Percentiles rank a stretch among this genome's conserved stretches.
These are phyloP conservation scores for Eupeodes corollae DNA, from an alignment of 1,140 invertebrate genomes.

Conservation along the genomic window DNA sequence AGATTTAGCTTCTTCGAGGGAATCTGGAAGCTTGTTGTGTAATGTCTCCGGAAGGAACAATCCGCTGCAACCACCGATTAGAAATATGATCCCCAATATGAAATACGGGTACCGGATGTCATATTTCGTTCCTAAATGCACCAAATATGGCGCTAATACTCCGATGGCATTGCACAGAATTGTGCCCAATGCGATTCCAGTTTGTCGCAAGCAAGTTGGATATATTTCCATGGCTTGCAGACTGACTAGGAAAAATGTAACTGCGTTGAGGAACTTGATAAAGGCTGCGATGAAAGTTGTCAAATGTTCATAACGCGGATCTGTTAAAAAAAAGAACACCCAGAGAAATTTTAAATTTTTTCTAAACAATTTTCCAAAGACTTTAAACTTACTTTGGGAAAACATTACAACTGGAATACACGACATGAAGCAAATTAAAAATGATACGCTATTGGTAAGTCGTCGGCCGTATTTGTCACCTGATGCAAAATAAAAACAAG, in stretches of 20 bases:
- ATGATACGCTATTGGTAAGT: slow-evolving; percentile 34
- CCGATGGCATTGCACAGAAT: slow-evolving; percentile 41
- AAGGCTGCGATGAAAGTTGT: slow-evolving; percentile 36
- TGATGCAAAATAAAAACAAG: not conserved
- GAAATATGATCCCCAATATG: slow-evolving; percentile 39
- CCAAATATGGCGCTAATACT: slow-evolving; percentile 53
- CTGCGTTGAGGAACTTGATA: slow-evolving; percentile 44
- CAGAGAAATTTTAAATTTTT: too few species aligned
- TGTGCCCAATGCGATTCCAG: slow-evolving; percentile 45
- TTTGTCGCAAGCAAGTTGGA: slow-evolving; percentile 48
- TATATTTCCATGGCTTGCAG: slow-evolving; percentile 47
- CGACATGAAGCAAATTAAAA: slow-evolving; percentile 19
- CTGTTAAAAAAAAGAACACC: not conserved
- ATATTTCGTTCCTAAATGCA: slow-evolving; percentile 41
- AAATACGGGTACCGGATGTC: slow-evolving; percentile 39
- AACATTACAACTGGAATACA: slow-evolving; percentile 31
- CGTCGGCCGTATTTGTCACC: slow-evolving; percentile 40
- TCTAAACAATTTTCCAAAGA: too few species aligned
- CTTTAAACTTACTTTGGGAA: slow-evolving; percentile 22
- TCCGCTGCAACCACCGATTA: slow-evolving; percentile 41
- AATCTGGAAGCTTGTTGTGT: slow-evolving; percentile 50
- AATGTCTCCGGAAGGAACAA: slow-evolving; percentile 55
- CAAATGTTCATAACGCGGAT: slow-evolving; percentile 21
- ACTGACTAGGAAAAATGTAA: slow-evolving; percentile 48
- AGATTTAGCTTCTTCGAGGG: slow-evolving; percentile 50